phyloP scores from a whole-genome alignment of 2,113 vertebrate species.

The Daboia siamensis region DNA sequence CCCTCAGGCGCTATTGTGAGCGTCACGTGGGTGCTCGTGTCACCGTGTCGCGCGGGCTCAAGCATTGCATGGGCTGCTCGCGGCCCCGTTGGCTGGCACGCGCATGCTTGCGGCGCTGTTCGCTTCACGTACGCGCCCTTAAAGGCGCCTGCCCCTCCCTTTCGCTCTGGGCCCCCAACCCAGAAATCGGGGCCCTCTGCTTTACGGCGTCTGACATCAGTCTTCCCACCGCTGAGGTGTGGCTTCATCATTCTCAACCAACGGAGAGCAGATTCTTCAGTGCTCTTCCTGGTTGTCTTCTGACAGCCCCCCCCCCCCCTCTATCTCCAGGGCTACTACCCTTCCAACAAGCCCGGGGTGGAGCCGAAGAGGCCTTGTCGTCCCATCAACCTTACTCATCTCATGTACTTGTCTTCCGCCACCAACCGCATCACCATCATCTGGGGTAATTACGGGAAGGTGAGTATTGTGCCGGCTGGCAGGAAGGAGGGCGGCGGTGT shows the following conservation, averaged over 20 bases:
- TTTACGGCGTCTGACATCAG: not conserved
- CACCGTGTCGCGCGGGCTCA: no score
- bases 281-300: not conserved
- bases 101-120: no score
- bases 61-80: no score
- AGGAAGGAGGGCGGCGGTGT: not conserved
- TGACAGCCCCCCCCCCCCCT: not conserved
- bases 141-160: no score
- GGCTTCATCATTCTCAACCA: not conserved
- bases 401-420: constrained; percentile 91
- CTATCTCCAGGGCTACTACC: constrained; percentile 87
- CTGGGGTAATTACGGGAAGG: constrained; percentile 98
- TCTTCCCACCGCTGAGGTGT: not conserved
- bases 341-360: constrained; percentile 96
- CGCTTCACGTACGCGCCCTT: no score
- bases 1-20: no score
- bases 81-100: no score
- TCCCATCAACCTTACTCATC: constrained; percentile 95
- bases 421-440: constrained; percentile 93
- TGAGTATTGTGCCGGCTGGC: constrained; percentile 36
- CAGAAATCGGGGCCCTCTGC: not conserved
- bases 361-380: constrained; percentile 95
- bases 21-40: no score
- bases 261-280: not conserved
- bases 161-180: no score